Base-by-base conservation (phyloP, 2,888 invertebrate genomes). In the Scaptomyza flava region DNA sequence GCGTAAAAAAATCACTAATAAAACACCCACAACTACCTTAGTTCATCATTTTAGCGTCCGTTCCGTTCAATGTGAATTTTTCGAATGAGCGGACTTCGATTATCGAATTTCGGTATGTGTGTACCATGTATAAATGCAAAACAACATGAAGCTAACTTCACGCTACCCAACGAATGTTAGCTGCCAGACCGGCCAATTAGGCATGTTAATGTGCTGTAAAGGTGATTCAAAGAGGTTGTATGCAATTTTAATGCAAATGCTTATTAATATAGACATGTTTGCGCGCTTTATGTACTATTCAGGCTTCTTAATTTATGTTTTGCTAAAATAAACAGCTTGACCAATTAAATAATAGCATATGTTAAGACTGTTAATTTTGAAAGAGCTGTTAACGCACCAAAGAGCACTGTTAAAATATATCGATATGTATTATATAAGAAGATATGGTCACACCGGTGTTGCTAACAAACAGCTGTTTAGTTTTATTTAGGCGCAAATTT, bases 1-100 rank as follows among this genome's bases (percentile, higher is more conserved):
- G 76, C 76, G 78, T 76, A 78, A 54, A 77, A 77, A 76, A 72
- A 73, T 78, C 76, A 76, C 64, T 43, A 66, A 50, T 58, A 50
- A 68, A 68, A 68, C 77, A 77, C 72, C 60, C 54, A 50, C 71
- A 59, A 70, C 60, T 65, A 58, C 2, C 38, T 61, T 48, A 72
- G 23, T 61, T 60, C 20, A 50, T 31, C 73, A 77, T 68, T 72
- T 68, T 61, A 23, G 36, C 68, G 57, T 43, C 72, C 70, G 67
- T 63, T 1, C 61, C 64, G 74, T 68, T 72, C 52, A 75, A 77
- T 77, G 77, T 53, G 61, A 20, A 56, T 47, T 58, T 61, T 64
- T 72, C 60, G 72, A 75, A 71, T 75, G 77, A 71, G n/a, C n/a
- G n/a, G 41, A 12, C n/a, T 43, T 42, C 56, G 51, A 58, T 53